Evolutionary conservation across 2,113 vertebrate genomes (phyloP).

Genomic region (Pseudorasbora parva): DNA sequence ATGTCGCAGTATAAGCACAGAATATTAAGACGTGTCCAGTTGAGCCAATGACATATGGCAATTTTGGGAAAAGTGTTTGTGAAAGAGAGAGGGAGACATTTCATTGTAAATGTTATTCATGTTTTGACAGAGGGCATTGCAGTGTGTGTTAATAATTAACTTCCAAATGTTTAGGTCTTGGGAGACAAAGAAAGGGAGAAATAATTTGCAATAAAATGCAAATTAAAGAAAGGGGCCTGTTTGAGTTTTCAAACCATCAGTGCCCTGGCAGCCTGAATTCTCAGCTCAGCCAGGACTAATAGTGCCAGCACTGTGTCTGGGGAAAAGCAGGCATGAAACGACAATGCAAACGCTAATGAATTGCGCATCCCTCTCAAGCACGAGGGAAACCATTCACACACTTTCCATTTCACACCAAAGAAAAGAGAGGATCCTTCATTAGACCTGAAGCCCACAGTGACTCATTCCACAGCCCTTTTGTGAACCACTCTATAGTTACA

Average conservation of each 20-base stretch:
- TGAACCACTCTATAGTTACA: background rate
- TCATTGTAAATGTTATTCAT: background rate
- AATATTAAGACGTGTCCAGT: too few species aligned
- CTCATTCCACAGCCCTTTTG: background rate
- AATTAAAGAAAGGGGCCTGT: slow-evolving; percentile 72
- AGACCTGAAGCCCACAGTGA: background rate
- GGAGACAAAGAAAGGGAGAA: slow-evolving; percentile 64
- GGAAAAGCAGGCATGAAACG: slow-evolving; percentile 68
- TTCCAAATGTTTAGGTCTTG: slow-evolving; percentile 66
- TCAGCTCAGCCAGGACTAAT: slow-evolving; percentile 66
- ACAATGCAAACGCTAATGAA: slow-evolving; percentile 71
- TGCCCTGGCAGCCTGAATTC: slow-evolving; percentile 71
- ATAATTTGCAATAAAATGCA: slow-evolving; percentile 75
- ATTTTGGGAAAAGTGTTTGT: background rate
- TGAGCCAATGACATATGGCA: too few species aligned
- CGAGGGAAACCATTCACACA: slow-evolving; percentile 19
- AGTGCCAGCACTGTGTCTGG: slow-evolving; percentile 68
- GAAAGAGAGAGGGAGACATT: background rate
- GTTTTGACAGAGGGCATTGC: slow-evolving; percentile 1
- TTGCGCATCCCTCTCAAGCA: slow-evolving; percentile 65
- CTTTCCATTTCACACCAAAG: slow-evolving; percentile 29
- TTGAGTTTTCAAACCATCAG: slow-evolving; percentile 70
- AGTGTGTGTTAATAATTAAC: slow-evolving; percentile 72
- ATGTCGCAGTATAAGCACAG: too few species aligned
- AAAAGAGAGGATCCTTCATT: slow-evolving; percentile 18